Conservation (phyloP, 2,113 vertebrate genomes). For the Vanacampus margaritifer region DNA sequence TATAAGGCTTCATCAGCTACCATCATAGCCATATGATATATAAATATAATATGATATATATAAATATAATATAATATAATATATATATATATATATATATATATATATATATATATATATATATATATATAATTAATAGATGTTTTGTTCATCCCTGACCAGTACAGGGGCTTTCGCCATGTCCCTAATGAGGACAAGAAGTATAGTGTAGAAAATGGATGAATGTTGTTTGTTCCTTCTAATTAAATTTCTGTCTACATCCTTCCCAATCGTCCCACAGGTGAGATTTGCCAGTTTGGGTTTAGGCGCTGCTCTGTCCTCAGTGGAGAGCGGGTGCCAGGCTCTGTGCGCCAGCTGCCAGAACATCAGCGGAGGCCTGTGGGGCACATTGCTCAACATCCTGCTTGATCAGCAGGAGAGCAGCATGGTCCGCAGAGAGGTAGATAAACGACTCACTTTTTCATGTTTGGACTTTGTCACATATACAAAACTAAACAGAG, state of each 20-base stretch:
- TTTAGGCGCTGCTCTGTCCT: conserved; percentile 86
- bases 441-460: conserved; percentile 38
- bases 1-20: conserved; percentile 12
- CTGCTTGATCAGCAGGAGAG: conserved; percentile 90
- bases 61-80: no score
- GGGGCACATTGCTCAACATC: conserved; percentile 91
- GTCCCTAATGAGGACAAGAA: neutral
- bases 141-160: neutral
- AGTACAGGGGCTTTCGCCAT: neutral
- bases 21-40: neutral
- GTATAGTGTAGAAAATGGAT: no score
- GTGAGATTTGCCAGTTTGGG: conserved; percentile 91
- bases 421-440: conserved; percentile 95
- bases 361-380: conserved; percentile 95
- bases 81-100: no score
- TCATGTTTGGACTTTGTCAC: neutral
- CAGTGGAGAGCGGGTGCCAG: conserved; percentile 80
- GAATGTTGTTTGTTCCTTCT: neutral
- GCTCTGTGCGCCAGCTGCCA: conserved; percentile 89
- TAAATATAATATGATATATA: no score
- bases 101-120: no score
- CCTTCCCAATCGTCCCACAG: conserved; percentile 55
- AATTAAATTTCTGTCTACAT: neutral
- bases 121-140: neutral
- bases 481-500: neutral